Evolutionary conservation across 2,113 vertebrate genomes (phyloP).

Genomic region (Brachionichthys hirsutus): DNA sequence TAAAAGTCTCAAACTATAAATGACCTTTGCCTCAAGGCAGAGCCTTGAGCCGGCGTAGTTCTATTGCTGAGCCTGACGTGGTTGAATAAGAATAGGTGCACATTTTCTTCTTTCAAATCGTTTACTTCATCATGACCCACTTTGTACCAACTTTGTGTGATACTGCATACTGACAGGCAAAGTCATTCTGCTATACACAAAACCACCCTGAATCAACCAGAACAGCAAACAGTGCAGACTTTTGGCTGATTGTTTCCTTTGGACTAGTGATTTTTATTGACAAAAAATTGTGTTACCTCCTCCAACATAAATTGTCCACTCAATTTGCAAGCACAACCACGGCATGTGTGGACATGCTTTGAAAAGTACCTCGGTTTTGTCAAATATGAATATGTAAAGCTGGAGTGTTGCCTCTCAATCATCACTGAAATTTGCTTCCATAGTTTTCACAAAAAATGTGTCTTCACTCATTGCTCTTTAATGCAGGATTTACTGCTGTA

Average conservation of each 20-base stretch:
- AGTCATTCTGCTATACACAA: constrained; percentile 17
- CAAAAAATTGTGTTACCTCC: too few species aligned
- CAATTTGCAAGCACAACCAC: too few species aligned
- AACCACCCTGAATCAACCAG: constrained; percentile 1
- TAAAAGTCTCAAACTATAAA: constrained; percentile 36
- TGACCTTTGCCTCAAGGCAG: constrained; percentile 35
- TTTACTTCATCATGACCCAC: constrained; percentile 47
- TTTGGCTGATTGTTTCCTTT: constrained; percentile 31
- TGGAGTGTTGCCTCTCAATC: too few species aligned
- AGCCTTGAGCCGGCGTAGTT: constrained; percentile 20
- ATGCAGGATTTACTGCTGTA: too few species aligned
- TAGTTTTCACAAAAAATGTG: too few species aligned
- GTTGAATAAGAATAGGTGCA: constrained; percentile 51
- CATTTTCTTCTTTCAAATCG: constrained; percentile 47
- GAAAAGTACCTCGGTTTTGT: too few species aligned
- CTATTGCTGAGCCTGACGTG: constrained; percentile 24
- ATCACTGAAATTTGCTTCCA: too few species aligned
- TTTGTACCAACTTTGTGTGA: constrained; percentile 33
- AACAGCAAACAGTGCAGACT: constrained; percentile 9
- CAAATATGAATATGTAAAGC: too few species aligned
- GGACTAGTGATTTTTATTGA: too few species aligned
- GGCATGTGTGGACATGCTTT: too few species aligned
- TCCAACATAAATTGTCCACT: too few species aligned
- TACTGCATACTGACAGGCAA: constrained; percentile 32
- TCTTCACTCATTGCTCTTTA: too few species aligned